A percentile compares a stretch with the other conserved stretches of the same genome.
Conservation (phyloP, 2,888 invertebrate genomes). For the Pterostichus madidus region DNA sequence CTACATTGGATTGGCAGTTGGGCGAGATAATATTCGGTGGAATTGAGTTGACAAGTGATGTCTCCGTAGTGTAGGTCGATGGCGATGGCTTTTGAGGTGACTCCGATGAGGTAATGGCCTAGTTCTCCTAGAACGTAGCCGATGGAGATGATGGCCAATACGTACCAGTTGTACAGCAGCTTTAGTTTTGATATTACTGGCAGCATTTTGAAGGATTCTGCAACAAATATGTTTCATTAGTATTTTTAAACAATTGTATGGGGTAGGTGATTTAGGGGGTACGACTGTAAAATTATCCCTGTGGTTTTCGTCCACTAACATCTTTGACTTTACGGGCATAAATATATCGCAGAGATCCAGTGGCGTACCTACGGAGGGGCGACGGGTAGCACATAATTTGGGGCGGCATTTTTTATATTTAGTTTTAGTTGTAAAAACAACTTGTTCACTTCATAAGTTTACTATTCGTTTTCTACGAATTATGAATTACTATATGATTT, state of each 20-base stretch:
- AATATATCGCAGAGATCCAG: too few species aligned
- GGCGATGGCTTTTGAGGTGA: constrained; percentile 92
- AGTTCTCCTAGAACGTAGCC: constrained; percentile 93
- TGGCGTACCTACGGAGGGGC: too few species aligned
- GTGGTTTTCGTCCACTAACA: too few species aligned
- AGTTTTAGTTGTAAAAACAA: too few species aligned
- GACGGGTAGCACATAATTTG: too few species aligned
- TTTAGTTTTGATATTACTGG: constrained; percentile 80
- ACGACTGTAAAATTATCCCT: too few species aligned
- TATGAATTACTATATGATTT: too few species aligned
- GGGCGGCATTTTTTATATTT: too few species aligned
- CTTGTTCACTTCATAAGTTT: too few species aligned
- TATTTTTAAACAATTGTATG: background rate
- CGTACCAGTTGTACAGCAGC: constrained; percentile 88
- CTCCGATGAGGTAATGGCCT: constrained; percentile 93
- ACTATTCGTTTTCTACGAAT: too few species aligned
- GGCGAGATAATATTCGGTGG: constrained; percentile 79
- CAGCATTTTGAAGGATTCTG: constrained; percentile 72
- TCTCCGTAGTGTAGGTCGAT: constrained; percentile 92
- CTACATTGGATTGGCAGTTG: constrained; percentile 81
- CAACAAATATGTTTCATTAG: constrained; percentile 46
- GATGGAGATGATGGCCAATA: constrained; percentile 87
- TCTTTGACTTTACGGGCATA: too few species aligned
- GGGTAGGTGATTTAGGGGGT: too few species aligned
- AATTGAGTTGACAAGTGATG: constrained; percentile 89